phyloP scores from a whole-genome alignment of 2,888 invertebrate species.

The Girardia tigrina region DNA sequence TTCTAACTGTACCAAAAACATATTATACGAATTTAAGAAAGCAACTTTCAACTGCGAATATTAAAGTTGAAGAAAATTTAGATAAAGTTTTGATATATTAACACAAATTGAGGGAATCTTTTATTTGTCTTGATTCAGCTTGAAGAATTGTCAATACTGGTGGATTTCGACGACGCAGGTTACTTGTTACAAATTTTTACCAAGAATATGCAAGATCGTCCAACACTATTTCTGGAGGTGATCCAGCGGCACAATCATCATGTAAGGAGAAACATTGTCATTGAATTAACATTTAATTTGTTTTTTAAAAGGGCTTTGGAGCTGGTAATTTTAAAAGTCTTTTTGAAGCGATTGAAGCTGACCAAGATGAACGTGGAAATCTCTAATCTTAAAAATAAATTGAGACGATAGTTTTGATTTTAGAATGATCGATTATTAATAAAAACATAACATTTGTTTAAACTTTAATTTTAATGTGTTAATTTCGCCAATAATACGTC shows the following conservation, averaged over 20 bases:
- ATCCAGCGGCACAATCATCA: constrained; percentile 81
- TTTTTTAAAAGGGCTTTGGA: constrained; percentile 74
- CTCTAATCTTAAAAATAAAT: no score
- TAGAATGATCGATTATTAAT: no score
- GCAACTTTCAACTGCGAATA: constrained; percentile 62
- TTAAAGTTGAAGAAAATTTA: constrained; percentile 71
- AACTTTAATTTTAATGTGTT: no score
- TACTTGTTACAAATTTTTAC: constrained; percentile 92
- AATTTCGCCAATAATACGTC: no score
- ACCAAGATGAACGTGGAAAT: constrained; percentile 84
- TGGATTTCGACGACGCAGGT: constrained; percentile 92
- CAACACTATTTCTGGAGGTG: constrained; percentile 86
- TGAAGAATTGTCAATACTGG: constrained; percentile 74
- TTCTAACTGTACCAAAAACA: constrained; percentile 71
- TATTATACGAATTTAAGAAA: constrained; percentile 74
- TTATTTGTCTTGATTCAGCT: constrained; percentile 42
- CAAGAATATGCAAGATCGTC: constrained; percentile 87
- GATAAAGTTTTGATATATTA: constrained; percentile 55
- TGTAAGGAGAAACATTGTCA: no score
- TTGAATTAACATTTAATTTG: background rate
- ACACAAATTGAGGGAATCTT: no score
- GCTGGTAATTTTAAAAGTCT: constrained; percentile 96
- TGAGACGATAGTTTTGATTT: no score
- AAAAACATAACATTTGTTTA: no score
- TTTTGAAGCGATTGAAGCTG: constrained; percentile 86